Evolutionary conservation across 1,140 invertebrate genomes (phyloP), one percentile per base, ranked within the genome.

Genomic region (Aphelinus certus): DNA sequence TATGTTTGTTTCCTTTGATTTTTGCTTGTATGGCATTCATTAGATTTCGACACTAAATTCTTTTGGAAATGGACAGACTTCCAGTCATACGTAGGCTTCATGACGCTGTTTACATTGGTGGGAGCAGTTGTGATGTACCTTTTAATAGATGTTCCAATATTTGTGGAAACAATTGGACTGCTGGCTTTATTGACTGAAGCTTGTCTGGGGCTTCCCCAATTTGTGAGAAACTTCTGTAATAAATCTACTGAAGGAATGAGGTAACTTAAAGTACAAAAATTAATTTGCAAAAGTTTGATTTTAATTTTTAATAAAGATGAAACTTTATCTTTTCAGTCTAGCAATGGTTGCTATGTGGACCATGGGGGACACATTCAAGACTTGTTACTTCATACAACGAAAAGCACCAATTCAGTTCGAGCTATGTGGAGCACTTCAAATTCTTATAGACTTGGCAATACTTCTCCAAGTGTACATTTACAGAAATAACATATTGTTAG

Each of bases 21-120:
- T 75, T 74, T 7, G 60, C 67, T 71, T 76, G 71, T 76, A 82
- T 79, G 78, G 78, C 79, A 82, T 88, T 84, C 70, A 85, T 82
- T 89, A 97, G 96, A 97, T 92, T 94, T 97, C 87, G 94, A 97
- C 83, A 89, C 90, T 80, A 93, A 93, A 82, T 94, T 95, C 88
- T 99, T 99, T 91, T 99, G 98, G 98, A 94, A 95, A 83, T 99
- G 98, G 98, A 98, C 97, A 73, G 97, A 99, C 88, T 98, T 99
- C 85, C 93, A 95, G 84, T 98, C 97, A 61, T 99, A 99, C 82
- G 81, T 99, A 75, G 94, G 98, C 83, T 99, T 97, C 84, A 93
- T 98, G 89, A 86, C 95, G 63, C 89, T 95, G 1, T 97, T 99
- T 86, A 94, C 94, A 68, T 91, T 94, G 26, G 83, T 94, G 4